Conservation (phyloP, 2,797 vertebrate species). For the Podarcis lilfordi region DNA sequence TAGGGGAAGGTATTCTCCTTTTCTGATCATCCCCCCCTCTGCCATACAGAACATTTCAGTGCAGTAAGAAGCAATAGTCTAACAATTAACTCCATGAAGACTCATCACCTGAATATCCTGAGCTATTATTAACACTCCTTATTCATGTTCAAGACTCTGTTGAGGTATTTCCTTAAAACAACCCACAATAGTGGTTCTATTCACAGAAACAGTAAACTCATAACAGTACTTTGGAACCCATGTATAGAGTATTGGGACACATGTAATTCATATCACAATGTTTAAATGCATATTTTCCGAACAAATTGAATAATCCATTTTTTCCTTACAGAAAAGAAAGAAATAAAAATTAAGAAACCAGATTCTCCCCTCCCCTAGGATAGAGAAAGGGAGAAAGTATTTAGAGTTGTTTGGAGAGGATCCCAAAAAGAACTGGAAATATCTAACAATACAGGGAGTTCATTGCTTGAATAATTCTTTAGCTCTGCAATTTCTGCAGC, state of each 20-base stretch:
- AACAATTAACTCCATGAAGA: neutral
- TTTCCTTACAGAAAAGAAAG: too few species aligned
- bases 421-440: neutral
- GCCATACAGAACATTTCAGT: neutral
- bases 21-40: too few species aligned
- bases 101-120: neutral
- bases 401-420: neutral
- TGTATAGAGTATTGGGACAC: neutral
- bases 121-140: neutral
- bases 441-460: constrained; percentile 17
- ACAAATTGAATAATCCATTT: neutral
- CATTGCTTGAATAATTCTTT: neutral
- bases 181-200: neutral
- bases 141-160: neutral
- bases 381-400: neutral
- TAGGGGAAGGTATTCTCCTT: too few species aligned
- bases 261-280: neutral
- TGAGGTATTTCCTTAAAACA: neutral
- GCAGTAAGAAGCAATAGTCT: neutral
- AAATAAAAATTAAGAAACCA: neutral
- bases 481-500: neutral
- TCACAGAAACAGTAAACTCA: neutral
- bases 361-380: too few species aligned
- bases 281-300: neutral
- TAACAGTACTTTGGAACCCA: neutral